Evolutionary conservation across 2,797 vertebrate genomes (phyloP).

Genomic region (Cetoscarus ocellatus): DNA sequence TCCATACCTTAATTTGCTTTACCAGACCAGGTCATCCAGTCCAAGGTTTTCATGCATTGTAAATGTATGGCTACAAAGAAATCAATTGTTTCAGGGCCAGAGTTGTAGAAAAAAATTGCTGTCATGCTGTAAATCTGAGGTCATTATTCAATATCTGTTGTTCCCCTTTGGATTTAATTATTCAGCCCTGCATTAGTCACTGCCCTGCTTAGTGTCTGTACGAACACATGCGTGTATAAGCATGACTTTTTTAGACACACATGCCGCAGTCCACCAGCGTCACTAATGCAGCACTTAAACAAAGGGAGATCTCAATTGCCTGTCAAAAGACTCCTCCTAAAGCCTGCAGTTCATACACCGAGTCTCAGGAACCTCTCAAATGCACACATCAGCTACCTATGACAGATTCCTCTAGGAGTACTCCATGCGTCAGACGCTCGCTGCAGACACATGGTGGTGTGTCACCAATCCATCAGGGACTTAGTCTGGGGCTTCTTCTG

Average conservation of each 20-base stretch:
- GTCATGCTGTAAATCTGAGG: slow-evolving; percentile 18
- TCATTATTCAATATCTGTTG: slow-evolving; percentile 21
- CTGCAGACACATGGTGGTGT: slow-evolving; percentile 18
- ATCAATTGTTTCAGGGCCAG: slow-evolving; percentile 24
- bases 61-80: slow-evolving; percentile 14
- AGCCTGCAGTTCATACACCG: slow-evolving; percentile 4
- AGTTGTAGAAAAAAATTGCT: slow-evolving; percentile 7
- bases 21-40: background rate
- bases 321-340: slow-evolving; percentile 37
- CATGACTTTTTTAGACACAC: slow-evolving; percentile 17
- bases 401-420: slow-evolving; percentile 25
- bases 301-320: slow-evolving; percentile 11
- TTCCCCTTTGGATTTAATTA: slow-evolving; percentile 31
- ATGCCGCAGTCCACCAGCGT: slow-evolving; percentile 7
- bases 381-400: slow-evolving; percentile 10
- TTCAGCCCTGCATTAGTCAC: slow-evolving; percentile 29
- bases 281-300: slow-evolving; percentile 27
- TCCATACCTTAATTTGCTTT: too few relatives aligned
- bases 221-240: background rate
- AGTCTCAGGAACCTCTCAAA: slow-evolving; percentile 33
- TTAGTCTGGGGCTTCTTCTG: slow-evolving; percentile 27
- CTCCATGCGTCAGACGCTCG: slow-evolving; percentile 16
- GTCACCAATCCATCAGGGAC: slow-evolving; percentile 26
- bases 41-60: slow-evolving; percentile 10
- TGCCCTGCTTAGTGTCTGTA: slow-evolving; percentile 11